phyloP scores from a whole-genome alignment of 2,113 vertebrate species.

The Pycnonotus jocosus region DNA sequence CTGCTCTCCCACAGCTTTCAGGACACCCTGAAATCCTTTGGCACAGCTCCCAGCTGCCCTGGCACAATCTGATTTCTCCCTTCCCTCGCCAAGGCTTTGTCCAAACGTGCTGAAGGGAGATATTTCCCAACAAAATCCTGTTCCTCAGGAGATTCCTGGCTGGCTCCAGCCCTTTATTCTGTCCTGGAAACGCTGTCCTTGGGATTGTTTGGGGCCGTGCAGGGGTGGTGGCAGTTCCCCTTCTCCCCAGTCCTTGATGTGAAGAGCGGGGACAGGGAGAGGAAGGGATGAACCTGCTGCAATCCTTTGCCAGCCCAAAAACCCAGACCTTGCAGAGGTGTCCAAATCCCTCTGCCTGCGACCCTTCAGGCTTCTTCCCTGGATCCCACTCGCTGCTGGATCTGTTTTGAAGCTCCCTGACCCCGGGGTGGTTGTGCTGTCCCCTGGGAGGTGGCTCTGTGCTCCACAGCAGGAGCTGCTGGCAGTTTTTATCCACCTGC shows the following conservation, averaged over 20 bases:
- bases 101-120: neutral
- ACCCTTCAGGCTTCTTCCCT: neutral
- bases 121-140: neutral
- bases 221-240: neutral
- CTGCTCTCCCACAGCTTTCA: neutral
- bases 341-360: neutral
- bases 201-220: neutral
- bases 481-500: neutral
- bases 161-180: neutral
- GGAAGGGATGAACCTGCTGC: neutral
- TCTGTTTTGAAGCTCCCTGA: neutral
- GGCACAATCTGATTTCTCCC: neutral
- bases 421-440: neutral
- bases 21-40: fast-evolving
- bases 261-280: neutral
- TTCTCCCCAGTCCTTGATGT: neutral
- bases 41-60: neutral
- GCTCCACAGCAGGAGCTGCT: neutral
- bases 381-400: neutral
- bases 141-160: neutral
- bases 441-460: neutral
- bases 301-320: neutral
- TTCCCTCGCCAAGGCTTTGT: neutral
- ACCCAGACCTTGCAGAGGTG: neutral
- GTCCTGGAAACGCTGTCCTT: neutral